Evolutionary conservation across 92 coral and sea anemone species (phyloP), one percentile per base, ranked within the genome.

Genomic region (Zoanthus sociatus): DNA sequence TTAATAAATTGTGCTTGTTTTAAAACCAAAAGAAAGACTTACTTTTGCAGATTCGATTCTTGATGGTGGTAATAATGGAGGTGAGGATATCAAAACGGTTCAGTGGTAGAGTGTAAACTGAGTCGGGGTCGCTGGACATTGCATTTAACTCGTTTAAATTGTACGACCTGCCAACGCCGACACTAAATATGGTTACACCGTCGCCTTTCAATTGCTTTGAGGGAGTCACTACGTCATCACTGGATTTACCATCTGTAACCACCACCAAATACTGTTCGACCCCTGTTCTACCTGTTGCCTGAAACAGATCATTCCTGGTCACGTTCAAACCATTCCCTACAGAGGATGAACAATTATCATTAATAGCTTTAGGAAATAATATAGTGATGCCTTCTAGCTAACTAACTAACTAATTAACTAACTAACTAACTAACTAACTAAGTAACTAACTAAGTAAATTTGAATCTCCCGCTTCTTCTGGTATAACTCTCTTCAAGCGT

Each of bases 401-500:
- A n/a, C n/a, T n/a, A n/a, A n/a, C n/a, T n/a, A n/a, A n/a, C n/a
- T n/a, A n/a, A n/a, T n/a, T n/a, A n/a, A n/a, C n/a, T n/a, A n/a
- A n/a, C n/a, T n/a, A n/a, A n/a, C n/a, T n/a, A n/a, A n/a, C n/a
- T n/a, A n/a, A n/a, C n/a, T n/a, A n/a, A n/a, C n/a, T n/a, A n/a
- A n/a, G n/a, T n/a, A n/a, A n/a, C n/a, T n/a, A n/a, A n/a, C n/a
- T n/a, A n/a, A 71, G 50, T 71, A 46, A 71, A 71, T 71, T 71
- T 14, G 47, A 67, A 1, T 50, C 1, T 63, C 69, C 30, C 69
- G 69, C 69, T 20, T 16, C 33, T 16, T 20, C 72, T n/a, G 72
- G 72, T n/a, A 30, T 30, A 67, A 20, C 72, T 33, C 70, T 76
- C 53, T 17, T 89, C 84, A 76, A 89, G 84, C 91, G 66, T 75